These are phyloP conservation scores for Propithecus perrieri DNA, from an alignment of 2,797 vertebrate species.

Conservation along the genomic window DNA sequence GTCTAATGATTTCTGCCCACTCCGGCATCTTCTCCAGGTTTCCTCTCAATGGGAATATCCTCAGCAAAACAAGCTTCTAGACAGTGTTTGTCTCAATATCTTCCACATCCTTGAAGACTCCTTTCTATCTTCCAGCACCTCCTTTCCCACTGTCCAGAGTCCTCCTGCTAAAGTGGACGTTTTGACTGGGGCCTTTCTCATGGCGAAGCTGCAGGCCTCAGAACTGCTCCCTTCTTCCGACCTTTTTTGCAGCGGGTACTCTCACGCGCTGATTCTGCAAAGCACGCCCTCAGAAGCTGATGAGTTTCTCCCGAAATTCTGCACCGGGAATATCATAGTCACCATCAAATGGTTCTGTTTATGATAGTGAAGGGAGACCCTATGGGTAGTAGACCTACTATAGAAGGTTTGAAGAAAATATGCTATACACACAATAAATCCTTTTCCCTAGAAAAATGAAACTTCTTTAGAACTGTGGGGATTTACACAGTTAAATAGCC, in stretches of 20 bases:
- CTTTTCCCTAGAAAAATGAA: neutral
- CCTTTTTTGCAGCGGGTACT: neutral
- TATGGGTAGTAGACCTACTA: neutral
- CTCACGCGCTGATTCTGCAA: neutral
- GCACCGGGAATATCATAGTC: neutral
- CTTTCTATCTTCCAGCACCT: neutral
- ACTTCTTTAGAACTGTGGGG: neutral
- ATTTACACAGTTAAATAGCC: neutral
- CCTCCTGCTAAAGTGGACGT: neutral
- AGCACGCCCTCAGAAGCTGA: neutral
- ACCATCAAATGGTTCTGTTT: neutral
- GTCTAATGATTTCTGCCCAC: neutral
- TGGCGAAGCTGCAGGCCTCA: neutral
- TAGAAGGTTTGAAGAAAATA: slow-evolving; percentile 6
- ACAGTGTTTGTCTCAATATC: neutral
- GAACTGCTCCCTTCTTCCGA: no score
- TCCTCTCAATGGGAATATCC: neutral
- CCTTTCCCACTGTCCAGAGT: neutral
- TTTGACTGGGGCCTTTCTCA: neutral
- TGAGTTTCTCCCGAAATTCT: neutral
- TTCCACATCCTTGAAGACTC: neutral
- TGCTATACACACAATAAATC: accelerated
- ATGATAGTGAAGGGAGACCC: neutral
- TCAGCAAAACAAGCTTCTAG: neutral
- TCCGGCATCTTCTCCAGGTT: neutral